phyloP scores from a whole-genome alignment of 2,113 vertebrate genomes.

The Hippotragus niger region DNA sequence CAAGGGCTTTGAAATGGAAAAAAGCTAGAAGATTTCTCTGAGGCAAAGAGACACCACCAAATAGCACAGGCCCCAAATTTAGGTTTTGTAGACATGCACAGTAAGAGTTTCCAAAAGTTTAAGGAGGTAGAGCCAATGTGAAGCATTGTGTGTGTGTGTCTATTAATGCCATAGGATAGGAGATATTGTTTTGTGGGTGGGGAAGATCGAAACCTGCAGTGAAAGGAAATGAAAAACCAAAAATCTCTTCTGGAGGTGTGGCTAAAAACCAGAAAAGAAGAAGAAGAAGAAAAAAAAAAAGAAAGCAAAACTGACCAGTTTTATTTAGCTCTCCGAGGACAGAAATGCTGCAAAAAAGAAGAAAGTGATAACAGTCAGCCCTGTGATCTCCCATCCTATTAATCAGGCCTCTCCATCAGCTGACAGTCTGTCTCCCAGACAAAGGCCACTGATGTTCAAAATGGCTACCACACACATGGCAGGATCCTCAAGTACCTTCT shows the following conservation, averaged over 20 bases:
- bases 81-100: constrained; percentile 10
- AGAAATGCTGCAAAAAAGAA: neutral
- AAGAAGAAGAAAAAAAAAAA: constrained; percentile 20
- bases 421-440: neutral
- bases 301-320: constrained; percentile 40
- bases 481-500: neutral
- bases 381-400: neutral
- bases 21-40: constrained; percentile 57
- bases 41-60: constrained; percentile 44
- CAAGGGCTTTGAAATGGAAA: constrained; percentile 71
- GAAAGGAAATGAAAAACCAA: constrained; percentile 65
- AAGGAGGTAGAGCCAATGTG: constrained; percentile 43
- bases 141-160: neutral
- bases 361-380: neutral
- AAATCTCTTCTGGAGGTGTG: constrained; percentile 50
- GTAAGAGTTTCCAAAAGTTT: constrained; percentile 40
- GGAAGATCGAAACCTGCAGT: constrained; percentile 42
- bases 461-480: neutral
- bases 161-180: constrained; percentile 10
- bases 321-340: constrained; percentile 37
- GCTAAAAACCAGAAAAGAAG: constrained; percentile 46
- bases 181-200: constrained; percentile 60
- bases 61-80: constrained; percentile 44
- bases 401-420: neutral
- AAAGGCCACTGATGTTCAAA: constrained; percentile 23